These are phyloP conservation scores for Raja brachyura DNA, from an alignment of 2,113 vertebrate species.

Conservation along the genomic window DNA sequence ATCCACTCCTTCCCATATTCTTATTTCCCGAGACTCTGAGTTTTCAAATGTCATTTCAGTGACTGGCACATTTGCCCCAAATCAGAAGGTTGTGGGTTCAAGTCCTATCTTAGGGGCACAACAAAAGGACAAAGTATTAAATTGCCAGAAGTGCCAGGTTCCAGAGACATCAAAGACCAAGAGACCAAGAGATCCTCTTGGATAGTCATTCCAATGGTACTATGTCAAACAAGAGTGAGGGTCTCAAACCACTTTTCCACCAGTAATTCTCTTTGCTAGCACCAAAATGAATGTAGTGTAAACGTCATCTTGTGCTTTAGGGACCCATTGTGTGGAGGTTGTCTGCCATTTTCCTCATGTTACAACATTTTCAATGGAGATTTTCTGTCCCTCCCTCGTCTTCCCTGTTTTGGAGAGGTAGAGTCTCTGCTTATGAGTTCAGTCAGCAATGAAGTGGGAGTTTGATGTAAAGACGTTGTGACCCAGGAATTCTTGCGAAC, in stretches of 20 bases:
- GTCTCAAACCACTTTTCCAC: neutral
- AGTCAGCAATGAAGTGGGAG: too few relatives aligned
- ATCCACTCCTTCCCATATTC: neutral
- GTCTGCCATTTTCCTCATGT: neutral
- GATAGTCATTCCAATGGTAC: neutral
- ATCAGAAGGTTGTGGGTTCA: neutral
- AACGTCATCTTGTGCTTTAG: neutral
- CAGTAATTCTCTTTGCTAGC: neutral
- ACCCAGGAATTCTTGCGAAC: neutral
- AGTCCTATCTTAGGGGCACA: neutral
- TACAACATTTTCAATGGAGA: neutral
- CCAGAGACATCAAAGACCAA: neutral
- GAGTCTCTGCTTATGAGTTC: too few relatives aligned
- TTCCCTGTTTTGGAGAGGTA: too few relatives aligned
- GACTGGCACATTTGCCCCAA: neutral
- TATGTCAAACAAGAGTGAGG: neutral
- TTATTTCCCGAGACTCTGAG: neutral
- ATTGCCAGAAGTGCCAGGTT: neutral
- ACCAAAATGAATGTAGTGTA: neutral
- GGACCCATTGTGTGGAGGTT: neutral
- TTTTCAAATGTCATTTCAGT: neutral
- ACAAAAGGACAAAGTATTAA: neutral
- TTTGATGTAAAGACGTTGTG: too few relatives aligned
- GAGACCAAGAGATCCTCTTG: neutral
- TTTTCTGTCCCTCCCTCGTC: too few relatives aligned